Conservation (phyloP, 2,113 vertebrate species). For the Aegotheles bennettii region DNA sequence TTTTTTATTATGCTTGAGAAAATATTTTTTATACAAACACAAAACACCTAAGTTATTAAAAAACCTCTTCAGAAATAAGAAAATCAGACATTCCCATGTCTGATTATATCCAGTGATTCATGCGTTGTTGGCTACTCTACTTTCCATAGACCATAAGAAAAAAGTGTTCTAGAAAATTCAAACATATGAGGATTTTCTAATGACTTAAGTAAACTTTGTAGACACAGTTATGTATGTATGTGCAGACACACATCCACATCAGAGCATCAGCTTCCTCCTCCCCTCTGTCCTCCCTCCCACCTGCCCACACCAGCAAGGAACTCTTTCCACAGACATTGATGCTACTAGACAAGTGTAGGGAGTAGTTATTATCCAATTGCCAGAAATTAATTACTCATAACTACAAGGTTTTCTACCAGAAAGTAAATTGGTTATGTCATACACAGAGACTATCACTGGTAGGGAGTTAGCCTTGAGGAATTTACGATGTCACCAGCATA, state of each 20-base stretch:
- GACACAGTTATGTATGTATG: background rate
- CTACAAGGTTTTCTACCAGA: background rate
- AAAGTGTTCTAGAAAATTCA: background rate
- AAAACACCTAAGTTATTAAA: background rate
- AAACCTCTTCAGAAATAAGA: background rate
- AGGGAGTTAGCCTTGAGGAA: background rate
- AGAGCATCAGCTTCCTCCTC: background rate
- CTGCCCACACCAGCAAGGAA: background rate
- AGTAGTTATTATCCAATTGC: background rate
- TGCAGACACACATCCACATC: accelerated
- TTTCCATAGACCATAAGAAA: background rate
- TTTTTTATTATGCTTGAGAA: background rate
- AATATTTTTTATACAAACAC: background rate
- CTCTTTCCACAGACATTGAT: background rate
- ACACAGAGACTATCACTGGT: background rate
- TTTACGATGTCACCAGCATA: background rate
- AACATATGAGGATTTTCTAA: background rate
- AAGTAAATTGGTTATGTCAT: background rate
- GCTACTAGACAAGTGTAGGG: background rate
- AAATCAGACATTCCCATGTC: background rate
- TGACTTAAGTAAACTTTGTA: background rate
- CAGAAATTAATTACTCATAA: background rate
- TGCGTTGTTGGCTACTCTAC: background rate
- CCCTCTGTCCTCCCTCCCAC: accelerated
- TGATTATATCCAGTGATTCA: background rate